Evolutionary conservation across 2,888 invertebrate species (phyloP), one percentile per base, ranked within the genome.

Genomic region (Coleophora deauratella): DNA sequence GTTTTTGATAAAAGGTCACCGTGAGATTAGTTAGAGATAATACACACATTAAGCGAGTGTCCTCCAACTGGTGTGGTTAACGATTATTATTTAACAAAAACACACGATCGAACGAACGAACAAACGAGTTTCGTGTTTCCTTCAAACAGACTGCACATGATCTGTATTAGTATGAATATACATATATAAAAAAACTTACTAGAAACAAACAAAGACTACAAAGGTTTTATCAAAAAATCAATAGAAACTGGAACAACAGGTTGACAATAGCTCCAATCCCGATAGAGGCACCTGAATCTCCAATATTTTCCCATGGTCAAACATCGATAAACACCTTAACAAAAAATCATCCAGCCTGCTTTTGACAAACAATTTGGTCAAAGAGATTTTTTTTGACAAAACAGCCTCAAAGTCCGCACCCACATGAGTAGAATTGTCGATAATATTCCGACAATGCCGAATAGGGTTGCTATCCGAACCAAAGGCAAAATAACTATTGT

Each of bases 221-320:
- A 50, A 69, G 69, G 69, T 72, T 69, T 64, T 69, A 78, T 80
- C 80, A 50, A 67, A 63, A 50, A 55, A 61, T 59, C 57, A 57
- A 60, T 52, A 61, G 40, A 42, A 47, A 37, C 44, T 50, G 54
- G 45, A 46, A 66, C 54, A 71, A 72, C 80, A 81, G 75, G 79
- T 82, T 73, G 65, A 79, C 80, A 81, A 80, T 66, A 47, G 65
- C 50, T 52, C 52, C 62, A 61, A 66, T 62, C 69, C 61, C 61
- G 70, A 76, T 70, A 72, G 60, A 72, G 74, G 67, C 84, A 84
- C 84, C 82, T 85, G 85, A 84, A 73, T 56, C 72, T 69, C 54
- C 55, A 59, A 82, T 78, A 84, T 84, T 84, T 84, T 85, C 85
- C 84, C 85, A 85, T 84, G 85, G 84, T 84, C 84, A 82, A 79